Evolutionary conservation across 2,888 invertebrate genomes (phyloP), one percentile per base, ranked within the genome.

Genomic region (Pomacea canaliculata): DNA sequence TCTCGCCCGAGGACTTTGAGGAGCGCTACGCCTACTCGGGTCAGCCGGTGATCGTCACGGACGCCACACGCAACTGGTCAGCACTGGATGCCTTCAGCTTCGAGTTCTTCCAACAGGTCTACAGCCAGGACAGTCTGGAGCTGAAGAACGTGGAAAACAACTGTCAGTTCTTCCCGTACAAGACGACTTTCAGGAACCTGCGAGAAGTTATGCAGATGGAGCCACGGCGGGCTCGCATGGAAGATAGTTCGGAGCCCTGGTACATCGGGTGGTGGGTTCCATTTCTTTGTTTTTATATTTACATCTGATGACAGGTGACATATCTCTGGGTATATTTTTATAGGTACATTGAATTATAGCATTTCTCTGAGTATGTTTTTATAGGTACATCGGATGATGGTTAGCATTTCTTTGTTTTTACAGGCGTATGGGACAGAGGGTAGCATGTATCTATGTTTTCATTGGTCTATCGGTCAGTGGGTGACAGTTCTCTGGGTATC

Each of bases 131-230:
- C 72, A 90, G 90, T 78, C 82, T 87, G 10, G 88, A 83, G 37
- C 75, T 90, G 73, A 87, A 90, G 74, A 86, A 84, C 73, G 79
- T 77, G 16, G 84, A 85, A 65, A 80, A 85, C 63, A 94, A 94
- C 82, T 98, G 98, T 85, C 97, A 97, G 90, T 98, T 97, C 91
- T 96, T 98, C 89, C 96, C 97, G 0, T 98, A 98, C 91, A 88
- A 95, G 91, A 97, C 97, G 0, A 95, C 96, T 60, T 95, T 98
- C 86, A 92, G 91, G 56, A 94, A 93, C 69, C 92, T 98, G 0
- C 92, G 93, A 71, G 95, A 98, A 80, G 97, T 96, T 0, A 94
- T 98, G 81, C 93, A 93, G 74, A 97, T 97, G 96, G 94, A 94
- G 56, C 91, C 92, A 13, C 93, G 93, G 10, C 92, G 97, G 77